Evolutionary conservation across 2,113 vertebrate genomes (phyloP).

Genomic region (Antennarius striatus): DNA sequence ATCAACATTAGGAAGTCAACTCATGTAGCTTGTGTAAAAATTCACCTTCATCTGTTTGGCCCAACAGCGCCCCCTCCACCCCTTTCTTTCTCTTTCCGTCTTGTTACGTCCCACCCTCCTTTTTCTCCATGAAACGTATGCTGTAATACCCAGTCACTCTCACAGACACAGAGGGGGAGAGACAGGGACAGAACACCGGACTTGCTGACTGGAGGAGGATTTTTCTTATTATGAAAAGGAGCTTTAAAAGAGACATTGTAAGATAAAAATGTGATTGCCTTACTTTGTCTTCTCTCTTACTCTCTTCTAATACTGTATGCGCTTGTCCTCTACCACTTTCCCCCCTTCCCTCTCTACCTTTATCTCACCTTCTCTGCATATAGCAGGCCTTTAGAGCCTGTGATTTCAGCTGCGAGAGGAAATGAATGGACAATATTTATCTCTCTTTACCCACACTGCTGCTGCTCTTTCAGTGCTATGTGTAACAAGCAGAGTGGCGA

Average conservation of each 20-base stretch:
- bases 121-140: constrained; percentile 66
- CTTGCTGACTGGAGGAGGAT: constrained; percentile 75
- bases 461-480: constrained; percentile 40
- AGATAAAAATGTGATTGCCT: constrained; percentile 57
- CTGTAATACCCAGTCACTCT: constrained; percentile 70
- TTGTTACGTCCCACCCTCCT: constrained; percentile 71
- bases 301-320: constrained; percentile 26
- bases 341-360: constrained; percentile 35
- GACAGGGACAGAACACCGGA: constrained; percentile 73
- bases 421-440: constrained; percentile 77
- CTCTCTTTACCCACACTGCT: constrained; percentile 61
- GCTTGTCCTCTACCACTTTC: constrained; percentile 32
- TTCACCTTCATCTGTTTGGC: constrained; percentile 11
- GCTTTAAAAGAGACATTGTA: constrained; percentile 72
- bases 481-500: constrained; percentile 43
- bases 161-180: constrained; percentile 72
- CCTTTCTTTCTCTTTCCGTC: constrained; percentile 37
- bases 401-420: constrained; percentile 79
- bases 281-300: constrained; percentile 32
- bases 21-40: constrained; percentile 2
- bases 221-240: constrained; percentile 66
- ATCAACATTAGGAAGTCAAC: neutral
- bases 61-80: neutral
- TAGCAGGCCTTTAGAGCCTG: constrained; percentile 62
- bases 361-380: constrained; percentile 50